phyloP scores from a whole-genome alignment of 2,113 vertebrate genomes.

The Cettia cetti region DNA sequence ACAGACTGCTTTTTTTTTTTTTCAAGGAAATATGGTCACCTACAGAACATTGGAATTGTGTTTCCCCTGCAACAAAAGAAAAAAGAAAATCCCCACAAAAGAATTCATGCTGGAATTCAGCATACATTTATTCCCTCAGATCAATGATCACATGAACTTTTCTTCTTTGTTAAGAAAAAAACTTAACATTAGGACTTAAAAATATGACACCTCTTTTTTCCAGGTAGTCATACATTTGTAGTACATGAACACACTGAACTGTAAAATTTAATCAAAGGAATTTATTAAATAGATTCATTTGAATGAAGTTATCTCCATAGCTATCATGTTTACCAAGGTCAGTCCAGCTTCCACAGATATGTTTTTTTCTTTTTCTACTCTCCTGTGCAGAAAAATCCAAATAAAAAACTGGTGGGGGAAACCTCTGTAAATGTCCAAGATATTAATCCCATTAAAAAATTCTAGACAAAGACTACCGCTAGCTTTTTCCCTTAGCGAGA shows the following conservation, averaged over 20 bases:
- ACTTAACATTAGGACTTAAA: not conserved
- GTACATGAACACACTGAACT: not conserved
- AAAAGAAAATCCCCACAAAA: not conserved
- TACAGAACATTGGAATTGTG: not conserved
- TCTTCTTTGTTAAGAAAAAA: not conserved
- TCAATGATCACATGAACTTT: not conserved
- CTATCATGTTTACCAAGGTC: not conserved
- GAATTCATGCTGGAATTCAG: not conserved
- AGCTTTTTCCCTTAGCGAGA: not conserved
- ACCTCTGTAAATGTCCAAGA: not conserved
- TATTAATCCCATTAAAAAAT: not conserved
- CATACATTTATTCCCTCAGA: not conserved
- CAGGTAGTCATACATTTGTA: not conserved
- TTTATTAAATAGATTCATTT: not conserved
- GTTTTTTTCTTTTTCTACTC: not conserved
- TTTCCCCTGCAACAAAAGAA: accelerated
- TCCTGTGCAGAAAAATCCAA: not conserved
- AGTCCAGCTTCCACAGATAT: not conserved
- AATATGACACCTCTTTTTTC: not conserved
- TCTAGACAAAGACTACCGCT: not conserved
- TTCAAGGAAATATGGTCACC: not conserved
- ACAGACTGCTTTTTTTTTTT: not conserved
- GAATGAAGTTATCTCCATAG: not conserved
- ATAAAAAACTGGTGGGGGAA: not conserved
- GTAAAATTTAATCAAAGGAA: not conserved